These are phyloP conservation scores for Cheilosia vernalis DNA, from an alignment of 2,888 invertebrate species.

Conservation along the genomic window DNA sequence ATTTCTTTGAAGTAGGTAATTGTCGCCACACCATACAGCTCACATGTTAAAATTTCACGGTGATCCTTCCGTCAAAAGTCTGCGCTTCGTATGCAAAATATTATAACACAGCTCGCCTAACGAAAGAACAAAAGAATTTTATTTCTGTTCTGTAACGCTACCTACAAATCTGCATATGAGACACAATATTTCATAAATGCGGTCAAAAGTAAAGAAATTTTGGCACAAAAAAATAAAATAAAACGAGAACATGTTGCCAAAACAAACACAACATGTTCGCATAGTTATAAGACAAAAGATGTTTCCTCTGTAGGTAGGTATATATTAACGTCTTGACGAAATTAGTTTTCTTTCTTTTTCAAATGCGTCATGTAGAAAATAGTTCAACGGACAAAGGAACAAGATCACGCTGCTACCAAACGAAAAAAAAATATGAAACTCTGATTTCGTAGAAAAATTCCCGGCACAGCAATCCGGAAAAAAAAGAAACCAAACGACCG, in stretches of 20 bases:
- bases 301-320: slow-evolving; percentile 8
- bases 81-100: slow-evolving; percentile 27
- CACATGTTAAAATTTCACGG: slow-evolving; percentile 56
- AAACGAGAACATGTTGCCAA: slow-evolving; percentile 51
- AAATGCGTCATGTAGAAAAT: slow-evolving; percentile 54
- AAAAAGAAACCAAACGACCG: slow-evolving; percentile 32
- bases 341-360: slow-evolving; percentile 34
- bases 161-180: slow-evolving; percentile 65
- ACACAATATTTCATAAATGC: slow-evolving; percentile 67
- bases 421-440: slow-evolving; percentile 29
- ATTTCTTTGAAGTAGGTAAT: slow-evolving; percentile 39
- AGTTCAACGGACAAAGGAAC: slow-evolving; percentile 71
- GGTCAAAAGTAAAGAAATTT: slow-evolving; percentile 53
- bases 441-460: slow-evolving; percentile 71
- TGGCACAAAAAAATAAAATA: slow-evolving; percentile 21
- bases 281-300: slow-evolving; percentile 52
- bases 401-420: slow-evolving; percentile 59
- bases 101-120: slow-evolving; percentile 4
- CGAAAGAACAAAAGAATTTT: slow-evolving; percentile 29
- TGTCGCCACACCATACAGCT: slow-evolving; percentile 6
- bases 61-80: slow-evolving; percentile 32
- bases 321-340: slow-evolving; percentile 5
- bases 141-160: slow-evolving; percentile 21
- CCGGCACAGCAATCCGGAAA: slow-evolving; percentile 40
- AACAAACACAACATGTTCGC: slow-evolving; percentile 64